These are phyloP conservation scores for Myopa testacea DNA, from an alignment of 2,888 invertebrate genomes.

Conservation along the genomic window DNA sequence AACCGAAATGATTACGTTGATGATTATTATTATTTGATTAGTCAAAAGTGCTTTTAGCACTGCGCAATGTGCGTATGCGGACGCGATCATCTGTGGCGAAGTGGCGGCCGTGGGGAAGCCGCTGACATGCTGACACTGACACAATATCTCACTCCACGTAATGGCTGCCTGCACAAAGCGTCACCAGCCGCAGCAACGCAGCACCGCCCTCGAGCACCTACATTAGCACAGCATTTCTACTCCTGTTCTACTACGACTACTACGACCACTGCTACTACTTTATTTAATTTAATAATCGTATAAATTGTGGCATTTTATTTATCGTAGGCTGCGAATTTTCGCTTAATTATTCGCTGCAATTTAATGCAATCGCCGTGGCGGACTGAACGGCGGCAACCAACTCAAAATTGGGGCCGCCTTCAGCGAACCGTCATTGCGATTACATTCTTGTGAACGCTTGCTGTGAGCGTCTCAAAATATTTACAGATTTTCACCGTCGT, in stretches of 20 bases:
- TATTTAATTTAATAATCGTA: slow-evolving; percentile 36
- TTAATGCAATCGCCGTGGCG: not conserved
- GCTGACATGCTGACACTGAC: slow-evolving; percentile 47
- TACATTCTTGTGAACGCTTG: not conserved
- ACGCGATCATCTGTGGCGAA: not conserved
- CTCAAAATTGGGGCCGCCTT: not conserved
- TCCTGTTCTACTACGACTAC: not conserved
- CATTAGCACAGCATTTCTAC: not conserved
- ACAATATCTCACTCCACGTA: slow-evolving; percentile 57
- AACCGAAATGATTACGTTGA: slow-evolving; percentile 33
- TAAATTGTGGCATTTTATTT: slow-evolving; percentile 36
- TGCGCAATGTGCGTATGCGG: not conserved
- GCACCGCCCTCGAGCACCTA: not conserved
- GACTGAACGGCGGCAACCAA: not conserved
- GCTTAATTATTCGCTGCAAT: not conserved
- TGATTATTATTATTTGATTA: slow-evolving; percentile 51
- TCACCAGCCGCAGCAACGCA: not conserved
- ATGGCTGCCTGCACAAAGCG: slow-evolving; percentile 41
- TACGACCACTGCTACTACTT: not conserved
- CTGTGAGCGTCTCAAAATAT: slow-evolving; percentile 13
- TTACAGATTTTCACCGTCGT: not conserved
- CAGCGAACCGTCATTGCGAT: not conserved
- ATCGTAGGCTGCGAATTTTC: slow-evolving; percentile 13
- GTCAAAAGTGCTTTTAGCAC: slow-evolving; percentile 46
- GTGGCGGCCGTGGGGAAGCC: not conserved